These are phyloP conservation scores for mouse (Mus musculus) DNA, from an alignment of 2,113 vertebrate species.

Conservation along the genomic window GRCm39 chr5:128047001-128047500, in stretches of 20 bases:
- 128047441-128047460: not conserved
- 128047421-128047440: not conserved
- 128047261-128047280: not conserved
- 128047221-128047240: not conserved
- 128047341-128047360: not conserved
- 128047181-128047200: too few relatives aligned
- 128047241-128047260: not conserved
- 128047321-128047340: not conserved
- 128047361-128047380: not conserved
- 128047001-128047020: not conserved
- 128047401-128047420: not conserved
- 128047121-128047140: not conserved
- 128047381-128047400: not conserved
- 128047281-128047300: not conserved
- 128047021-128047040: not conserved
- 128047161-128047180: not conserved
- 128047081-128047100: not conserved
- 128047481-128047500: too few relatives aligned
- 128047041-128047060: not conserved
- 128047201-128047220: not conserved
- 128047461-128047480: not conserved
- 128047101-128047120: not conserved
- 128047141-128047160: not conserved
- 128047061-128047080: not conserved
- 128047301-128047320: too few relatives aligned